Percentiles rank a stretch among this genome's conserved stretches.
phyloP scores from a whole-genome alignment of 1,140 invertebrate species.

The Bombus impatiens region DNA sequence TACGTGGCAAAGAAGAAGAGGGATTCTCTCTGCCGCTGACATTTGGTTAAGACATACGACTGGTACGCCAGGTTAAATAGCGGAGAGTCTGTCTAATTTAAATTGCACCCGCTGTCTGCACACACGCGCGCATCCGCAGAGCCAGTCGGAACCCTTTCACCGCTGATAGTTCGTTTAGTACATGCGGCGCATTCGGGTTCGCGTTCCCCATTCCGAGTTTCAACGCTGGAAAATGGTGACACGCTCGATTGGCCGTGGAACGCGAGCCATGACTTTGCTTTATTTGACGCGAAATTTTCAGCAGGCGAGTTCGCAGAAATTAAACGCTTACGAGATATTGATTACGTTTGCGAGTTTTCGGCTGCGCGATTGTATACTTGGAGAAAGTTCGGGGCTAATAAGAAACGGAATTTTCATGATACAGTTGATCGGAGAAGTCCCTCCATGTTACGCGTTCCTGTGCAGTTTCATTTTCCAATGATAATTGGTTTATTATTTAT shows the following conservation, averaged over 20 bases:
- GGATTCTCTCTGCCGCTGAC: slow-evolving; percentile 62
- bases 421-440: too few species aligned
- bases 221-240: neutral
- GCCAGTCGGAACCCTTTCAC: neutral
- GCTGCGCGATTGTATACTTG: neutral
- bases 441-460: neutral
- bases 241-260: slow-evolving; percentile 30
- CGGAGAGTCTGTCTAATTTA: slow-evolving; percentile 70
- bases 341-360: neutral
- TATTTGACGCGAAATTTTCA: slow-evolving; percentile 13
- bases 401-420: neutral
- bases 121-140: neutral
- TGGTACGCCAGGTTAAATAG: slow-evolving; percentile 53
- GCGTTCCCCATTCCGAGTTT: neutral
- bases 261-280: neutral
- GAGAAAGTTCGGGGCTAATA: neutral
- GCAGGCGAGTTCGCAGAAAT: neutral
- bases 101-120: slow-evolving; percentile 66
- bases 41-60: slow-evolving; percentile 66
- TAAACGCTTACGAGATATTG: slow-evolving; percentile 27
- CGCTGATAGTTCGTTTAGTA: slow-evolving; percentile 46
- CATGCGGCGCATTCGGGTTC: slow-evolving; percentile 26
- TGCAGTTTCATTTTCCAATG: neutral
- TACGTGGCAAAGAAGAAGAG: slow-evolving; percentile 52
- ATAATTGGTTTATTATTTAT: neutral